Conservation (phyloP, 1,140 invertebrate genomes). For the Hypsibius dujardini region DNA sequence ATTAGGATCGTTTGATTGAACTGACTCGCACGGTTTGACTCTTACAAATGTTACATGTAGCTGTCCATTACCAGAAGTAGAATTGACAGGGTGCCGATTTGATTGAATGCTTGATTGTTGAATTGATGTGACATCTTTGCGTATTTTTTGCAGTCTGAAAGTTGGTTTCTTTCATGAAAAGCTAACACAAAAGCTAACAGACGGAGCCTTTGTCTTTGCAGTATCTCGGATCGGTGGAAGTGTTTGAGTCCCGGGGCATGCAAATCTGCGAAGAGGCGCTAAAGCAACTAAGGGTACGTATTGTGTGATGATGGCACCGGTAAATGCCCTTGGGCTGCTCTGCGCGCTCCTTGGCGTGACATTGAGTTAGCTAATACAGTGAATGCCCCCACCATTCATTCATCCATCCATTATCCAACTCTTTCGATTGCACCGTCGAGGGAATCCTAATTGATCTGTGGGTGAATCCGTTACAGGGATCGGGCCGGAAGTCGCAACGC, state of each 20-base stretch:
- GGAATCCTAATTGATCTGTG: too few species aligned
- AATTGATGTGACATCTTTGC: not conserved
- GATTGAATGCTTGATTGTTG: not conserved
- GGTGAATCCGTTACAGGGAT: slow-evolving; percentile 38
- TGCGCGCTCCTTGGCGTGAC: too few species aligned
- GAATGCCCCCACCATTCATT: too few species aligned
- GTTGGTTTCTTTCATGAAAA: slow-evolving; percentile 9
- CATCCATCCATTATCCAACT: too few species aligned
- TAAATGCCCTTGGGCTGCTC: too few species aligned
- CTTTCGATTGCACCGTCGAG: too few species aligned
- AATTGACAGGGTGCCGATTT: not conserved
- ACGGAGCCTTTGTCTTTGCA: slow-evolving; percentile 33
- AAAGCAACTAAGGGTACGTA: slow-evolving; percentile 44
- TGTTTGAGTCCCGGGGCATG: slow-evolving; percentile 97
- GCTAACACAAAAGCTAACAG: too few species aligned
- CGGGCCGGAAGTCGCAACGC: slow-evolving; percentile 41
- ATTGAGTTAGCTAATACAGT: too few species aligned
- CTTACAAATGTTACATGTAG: not conserved
- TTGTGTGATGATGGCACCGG: slow-evolving; percentile 39
- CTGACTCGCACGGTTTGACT: not conserved
- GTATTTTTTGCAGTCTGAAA: not conserved
- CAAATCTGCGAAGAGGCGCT: slow-evolving; percentile 97
- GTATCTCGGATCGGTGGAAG: slow-evolving; percentile 96
- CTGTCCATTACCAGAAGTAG: not conserved
- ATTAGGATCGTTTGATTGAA: not conserved